phyloP scores from a whole-genome alignment of 2,888 invertebrate species.

The Leptarthrus brevirostris region DNA sequence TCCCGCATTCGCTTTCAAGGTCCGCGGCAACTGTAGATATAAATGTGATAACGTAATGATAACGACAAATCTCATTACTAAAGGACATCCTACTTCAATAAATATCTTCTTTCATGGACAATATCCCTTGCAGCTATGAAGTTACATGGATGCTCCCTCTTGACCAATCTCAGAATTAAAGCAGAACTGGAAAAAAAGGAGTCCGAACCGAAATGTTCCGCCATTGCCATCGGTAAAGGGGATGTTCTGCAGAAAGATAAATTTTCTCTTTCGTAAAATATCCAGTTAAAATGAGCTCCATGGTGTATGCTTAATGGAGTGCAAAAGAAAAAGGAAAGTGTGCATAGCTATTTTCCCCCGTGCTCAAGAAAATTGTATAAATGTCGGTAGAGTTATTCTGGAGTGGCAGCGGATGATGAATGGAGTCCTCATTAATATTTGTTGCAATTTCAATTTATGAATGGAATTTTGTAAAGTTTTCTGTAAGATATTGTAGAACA shows the following conservation, averaged over 20 bases:
- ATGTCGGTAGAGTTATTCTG: constrained; percentile 29
- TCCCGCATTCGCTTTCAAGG: neutral
- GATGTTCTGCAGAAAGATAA: constrained; percentile 15
- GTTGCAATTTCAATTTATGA: constrained; percentile 10
- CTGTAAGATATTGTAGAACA: no score
- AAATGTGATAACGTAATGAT: constrained; percentile 29
- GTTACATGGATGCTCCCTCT: constrained; percentile 21
- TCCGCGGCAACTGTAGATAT: constrained; percentile 17
- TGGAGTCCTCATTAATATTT: constrained; percentile 20
- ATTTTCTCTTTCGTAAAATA: constrained; percentile 19
- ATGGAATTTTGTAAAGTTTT: neutral
- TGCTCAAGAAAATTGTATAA: neutral
- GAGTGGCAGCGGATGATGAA: neutral
- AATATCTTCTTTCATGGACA: constrained; percentile 21
- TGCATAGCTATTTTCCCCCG: neutral
- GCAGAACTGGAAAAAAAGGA: neutral
- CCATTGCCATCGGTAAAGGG: neutral
- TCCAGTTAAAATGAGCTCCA: constrained; percentile 25
- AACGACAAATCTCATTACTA: constrained; percentile 35
- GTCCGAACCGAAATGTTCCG: neutral
- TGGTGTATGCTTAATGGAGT: constrained; percentile 38
- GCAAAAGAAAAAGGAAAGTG: constrained; percentile 25
- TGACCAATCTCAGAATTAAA: constrained; percentile 13
- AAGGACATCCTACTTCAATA: constrained; percentile 23
- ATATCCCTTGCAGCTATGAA: constrained; percentile 19